A percentile compares a stretch with the other conserved stretches of the same genome.
phyloP scores from a whole-genome alignment of 2,797 vertebrate species.

The Alfaro cultratus region DNA sequence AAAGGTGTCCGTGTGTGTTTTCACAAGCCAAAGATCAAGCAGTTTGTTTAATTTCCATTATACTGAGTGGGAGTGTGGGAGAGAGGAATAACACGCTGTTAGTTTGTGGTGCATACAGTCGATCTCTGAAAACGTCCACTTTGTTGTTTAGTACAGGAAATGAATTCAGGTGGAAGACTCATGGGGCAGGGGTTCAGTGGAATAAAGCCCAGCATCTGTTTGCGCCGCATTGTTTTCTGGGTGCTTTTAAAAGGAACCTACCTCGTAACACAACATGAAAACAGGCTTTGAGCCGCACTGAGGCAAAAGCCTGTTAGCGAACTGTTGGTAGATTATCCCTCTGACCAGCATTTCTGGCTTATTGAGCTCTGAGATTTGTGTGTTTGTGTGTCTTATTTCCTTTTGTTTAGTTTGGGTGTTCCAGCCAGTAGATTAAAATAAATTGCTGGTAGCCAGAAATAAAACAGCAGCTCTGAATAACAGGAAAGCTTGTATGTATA shows the following conservation, averaged over 20 bases:
- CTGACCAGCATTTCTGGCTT: conserved; percentile 17
- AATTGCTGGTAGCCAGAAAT: conserved; percentile 25
- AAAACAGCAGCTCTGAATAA: conserved; percentile 25
- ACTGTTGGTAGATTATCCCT: conserved; percentile 10
- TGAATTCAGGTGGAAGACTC: conserved; percentile 49
- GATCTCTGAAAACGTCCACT: conserved; percentile 41
- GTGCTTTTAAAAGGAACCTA: conserved; percentile 24
- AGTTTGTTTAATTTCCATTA: conserved; percentile 46
- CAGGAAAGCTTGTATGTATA: conserved; percentile 4
- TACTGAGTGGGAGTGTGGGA: conserved; percentile 3
- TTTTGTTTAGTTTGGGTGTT: background rate
- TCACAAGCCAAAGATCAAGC: conserved; percentile 44
- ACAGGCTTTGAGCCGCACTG: conserved; percentile 25
- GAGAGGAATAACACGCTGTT: conserved; percentile 4
- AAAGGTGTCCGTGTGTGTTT: background rate
- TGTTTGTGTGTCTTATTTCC: background rate
- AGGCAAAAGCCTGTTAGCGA: conserved; percentile 20
- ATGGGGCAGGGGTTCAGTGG: conserved; percentile 22
- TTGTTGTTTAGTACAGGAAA: conserved; percentile 47
- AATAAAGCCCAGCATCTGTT: conserved; percentile 36
- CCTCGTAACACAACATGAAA: conserved; percentile 39
- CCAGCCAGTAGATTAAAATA: conserved; percentile 14
- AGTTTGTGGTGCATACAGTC: conserved; percentile 4
- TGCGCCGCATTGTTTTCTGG: conserved; percentile 19
- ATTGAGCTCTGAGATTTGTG: conserved; percentile 25